A percentile compares a stretch with the other conserved stretches of the same genome.
Evolutionary conservation across 2,888 invertebrate species (phyloP).

Genomic region (Sarcophaga variegata): DNA sequence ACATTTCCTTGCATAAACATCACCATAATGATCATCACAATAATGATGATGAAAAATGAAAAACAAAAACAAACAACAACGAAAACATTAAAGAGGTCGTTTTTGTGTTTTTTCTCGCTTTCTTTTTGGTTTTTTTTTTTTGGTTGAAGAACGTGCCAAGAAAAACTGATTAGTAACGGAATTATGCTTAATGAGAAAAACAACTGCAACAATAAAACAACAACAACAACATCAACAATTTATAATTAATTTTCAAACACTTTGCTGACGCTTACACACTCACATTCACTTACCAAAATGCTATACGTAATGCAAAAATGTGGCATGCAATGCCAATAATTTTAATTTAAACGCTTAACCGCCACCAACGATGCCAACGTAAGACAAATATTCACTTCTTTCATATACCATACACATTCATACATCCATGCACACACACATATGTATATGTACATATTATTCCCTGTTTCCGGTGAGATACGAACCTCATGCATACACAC

Average conservation of each 20-base stretch:
- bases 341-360: slow-evolving; percentile 36
- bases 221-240: neutral
- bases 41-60: slow-evolving; percentile 16
- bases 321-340: slow-evolving; percentile 56
- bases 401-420: neutral
- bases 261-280: neutral
- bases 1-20: slow-evolving; percentile 41
- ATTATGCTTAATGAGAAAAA: slow-evolving; percentile 60
- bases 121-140: neutral
- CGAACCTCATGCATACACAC: neutral
- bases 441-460: neutral
- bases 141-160: slow-evolving; percentile 62
- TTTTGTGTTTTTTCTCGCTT: slow-evolving; percentile 1
- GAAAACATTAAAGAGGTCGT: slow-evolving; percentile 21
- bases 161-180: slow-evolving; percentile 67
- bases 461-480: neutral
- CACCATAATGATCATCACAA: neutral
- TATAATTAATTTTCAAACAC: slow-evolving; percentile 42
- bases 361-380: neutral
- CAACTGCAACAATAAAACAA: slow-evolving; percentile 19
- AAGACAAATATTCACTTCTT: neutral
- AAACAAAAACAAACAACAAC: slow-evolving; percentile 1
- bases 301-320: slow-evolving; percentile 39
- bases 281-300: neutral
- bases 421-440: neutral